These are phyloP conservation scores for Carcharodon carcharias DNA, from an alignment of 2,797 vertebrate genomes.

Conservation along the genomic window DNA sequence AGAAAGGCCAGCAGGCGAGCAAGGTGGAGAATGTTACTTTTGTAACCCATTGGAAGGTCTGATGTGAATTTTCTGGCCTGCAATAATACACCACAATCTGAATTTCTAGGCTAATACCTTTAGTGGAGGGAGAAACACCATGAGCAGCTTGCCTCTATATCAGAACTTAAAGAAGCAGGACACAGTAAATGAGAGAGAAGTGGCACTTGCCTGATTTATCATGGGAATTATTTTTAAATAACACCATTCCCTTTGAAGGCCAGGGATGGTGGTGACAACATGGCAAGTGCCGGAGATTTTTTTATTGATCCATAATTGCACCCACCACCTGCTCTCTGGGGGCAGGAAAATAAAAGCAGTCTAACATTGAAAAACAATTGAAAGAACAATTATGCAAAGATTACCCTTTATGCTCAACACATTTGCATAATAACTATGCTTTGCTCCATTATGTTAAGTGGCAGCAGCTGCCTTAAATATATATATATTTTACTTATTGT, in stretches of 20 bases:
- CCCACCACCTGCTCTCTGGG: neutral
- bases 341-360: neutral
- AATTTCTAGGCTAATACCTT: neutral
- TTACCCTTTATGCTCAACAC: neutral
- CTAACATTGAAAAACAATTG: slow-evolving; percentile 16
- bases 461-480: neutral
- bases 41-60: neutral
- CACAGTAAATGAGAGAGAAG: neutral
- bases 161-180: neutral
- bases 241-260: neutral
- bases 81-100: neutral
- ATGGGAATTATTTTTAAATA: slow-evolving; percentile 25
- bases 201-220: neutral
- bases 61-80: neutral
- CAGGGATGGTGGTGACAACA: neutral
- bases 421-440: slow-evolving; percentile 18
- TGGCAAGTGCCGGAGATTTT: neutral
- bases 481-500: neutral
- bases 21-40: no score
- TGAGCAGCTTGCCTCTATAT: neutral
- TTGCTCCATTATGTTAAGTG: neutral
- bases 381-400: slow-evolving; percentile 23
- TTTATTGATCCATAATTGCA: neutral
- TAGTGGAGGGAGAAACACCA: neutral
- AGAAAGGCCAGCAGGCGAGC: no score